Percentiles rank a stretch among this genome's conserved stretches.
These are phyloP conservation scores for Acipenser ruthenus DNA, from an alignment of 2,797 vertebrate species.

Conservation along the genomic window DNA sequence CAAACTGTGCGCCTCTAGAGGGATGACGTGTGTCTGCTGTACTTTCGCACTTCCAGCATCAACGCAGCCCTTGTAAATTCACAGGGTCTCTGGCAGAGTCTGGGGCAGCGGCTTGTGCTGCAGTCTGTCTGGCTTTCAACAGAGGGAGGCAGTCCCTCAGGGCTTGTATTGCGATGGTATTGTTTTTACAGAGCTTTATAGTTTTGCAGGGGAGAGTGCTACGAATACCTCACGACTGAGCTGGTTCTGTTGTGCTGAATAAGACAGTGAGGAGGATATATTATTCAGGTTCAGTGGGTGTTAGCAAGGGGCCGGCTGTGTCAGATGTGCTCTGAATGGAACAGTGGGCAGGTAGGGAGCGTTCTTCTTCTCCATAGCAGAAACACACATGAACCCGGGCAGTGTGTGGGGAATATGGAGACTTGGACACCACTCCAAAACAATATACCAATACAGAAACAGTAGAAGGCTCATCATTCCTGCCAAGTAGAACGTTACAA, in stretches of 20 bases:
- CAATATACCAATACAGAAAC: too few relatives aligned
- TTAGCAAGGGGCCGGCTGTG: conserved; percentile 38
- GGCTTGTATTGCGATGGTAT: conserved; percentile 29
- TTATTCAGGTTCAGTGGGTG: conserved; percentile 55
- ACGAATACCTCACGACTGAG: conserved; percentile 47
- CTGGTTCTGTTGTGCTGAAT: conserved; percentile 23
- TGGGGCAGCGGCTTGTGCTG: conserved; percentile 28
- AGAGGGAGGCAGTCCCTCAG: conserved; percentile 19
- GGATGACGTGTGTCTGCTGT: too few relatives aligned
- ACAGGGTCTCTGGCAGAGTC: conserved; percentile 22
- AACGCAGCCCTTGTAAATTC: conserved; percentile 1
- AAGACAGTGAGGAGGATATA: conserved; percentile 44
- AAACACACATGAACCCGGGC: neutral
- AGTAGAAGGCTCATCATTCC: too few relatives aligned
- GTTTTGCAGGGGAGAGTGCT: conserved; percentile 36
- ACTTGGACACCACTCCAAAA: too few relatives aligned
- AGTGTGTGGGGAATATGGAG: too few relatives aligned
- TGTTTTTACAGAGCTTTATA: conserved; percentile 30
- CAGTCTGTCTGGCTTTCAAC: conserved; percentile 21
- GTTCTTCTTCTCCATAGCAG: neutral
- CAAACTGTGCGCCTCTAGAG: too few relatives aligned
- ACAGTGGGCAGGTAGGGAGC: conserved; percentile 17
- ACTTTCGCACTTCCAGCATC: neutral
- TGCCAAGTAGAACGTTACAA: too few relatives aligned
- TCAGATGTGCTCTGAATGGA: conserved; percentile 47